Evolutionary conservation across 2,113 vertebrate genomes (phyloP).

Genomic region (Bos taurus): ARS-UCD2.0 NC_037335.1:29955501-29956000

Average conservation of each 20-base stretch:
- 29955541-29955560: slow-evolving; percentile 21
- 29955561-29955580: not conserved
- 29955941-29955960: not conserved
- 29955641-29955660: not conserved
- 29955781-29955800: not conserved
- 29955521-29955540: not conserved
- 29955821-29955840: not conserved
- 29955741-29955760: not conserved
- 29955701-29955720: not conserved
- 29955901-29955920: not conserved
- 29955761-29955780: not conserved
- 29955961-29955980: not conserved
- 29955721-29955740: not conserved
- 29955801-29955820: not conserved
- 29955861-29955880: not conserved
- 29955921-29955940: not conserved
- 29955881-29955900: not conserved
- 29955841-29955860: not conserved
- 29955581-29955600: slow-evolving; percentile 3
- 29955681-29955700: not conserved
- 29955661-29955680: not conserved
- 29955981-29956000: not conserved
- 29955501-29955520: slow-evolving; percentile 4
- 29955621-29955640: not conserved
- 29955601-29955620: not conserved